A percentile compares a stretch with the other conserved stretches of the same genome.
Conservation (phyloP, 2,113 vertebrate species). For the Rhynchopsitta pachyrhyncha region DNA sequence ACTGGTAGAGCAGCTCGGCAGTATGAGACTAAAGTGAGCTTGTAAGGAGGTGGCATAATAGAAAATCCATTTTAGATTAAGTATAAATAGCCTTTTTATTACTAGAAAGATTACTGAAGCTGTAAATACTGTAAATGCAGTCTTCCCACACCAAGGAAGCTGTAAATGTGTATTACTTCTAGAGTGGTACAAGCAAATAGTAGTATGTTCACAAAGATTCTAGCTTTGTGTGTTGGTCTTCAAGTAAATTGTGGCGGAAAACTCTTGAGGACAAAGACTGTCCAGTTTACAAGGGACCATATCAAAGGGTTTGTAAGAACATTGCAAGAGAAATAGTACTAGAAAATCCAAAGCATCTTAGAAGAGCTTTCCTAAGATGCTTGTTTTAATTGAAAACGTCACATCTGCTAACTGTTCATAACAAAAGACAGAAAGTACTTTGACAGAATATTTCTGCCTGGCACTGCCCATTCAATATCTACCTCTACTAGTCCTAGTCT, state of each 20-base stretch:
- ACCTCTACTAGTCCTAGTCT: slow-evolving; percentile 57
- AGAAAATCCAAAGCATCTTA: slow-evolving; percentile 32
- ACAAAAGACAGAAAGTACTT: neutral
- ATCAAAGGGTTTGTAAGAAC: neutral
- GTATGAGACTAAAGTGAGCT: neutral
- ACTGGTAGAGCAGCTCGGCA: neutral
- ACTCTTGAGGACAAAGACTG: neutral
- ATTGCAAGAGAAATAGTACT: neutral
- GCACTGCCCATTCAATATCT: slow-evolving; percentile 60
- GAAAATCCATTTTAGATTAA: slow-evolving; percentile 1
- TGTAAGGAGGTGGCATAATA: neutral
- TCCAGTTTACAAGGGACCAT: neutral
- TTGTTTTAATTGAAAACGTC: neutral
- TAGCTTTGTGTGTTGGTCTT: slow-evolving; percentile 4
- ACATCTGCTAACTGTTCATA: neutral
- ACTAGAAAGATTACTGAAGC: neutral
- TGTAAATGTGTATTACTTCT: neutral
- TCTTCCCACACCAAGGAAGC: neutral
- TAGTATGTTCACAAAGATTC: slow-evolving; percentile 8
- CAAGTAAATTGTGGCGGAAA: neutral
- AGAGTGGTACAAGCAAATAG: neutral
- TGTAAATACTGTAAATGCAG: slow-evolving; percentile 19
- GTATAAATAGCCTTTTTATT: neutral
- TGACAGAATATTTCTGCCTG: slow-evolving; percentile 43
- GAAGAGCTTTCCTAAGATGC: slow-evolving; percentile 6